phyloP scores from a whole-genome alignment of 2,113 vertebrate genomes.

The Mustela lutreola region DNA sequence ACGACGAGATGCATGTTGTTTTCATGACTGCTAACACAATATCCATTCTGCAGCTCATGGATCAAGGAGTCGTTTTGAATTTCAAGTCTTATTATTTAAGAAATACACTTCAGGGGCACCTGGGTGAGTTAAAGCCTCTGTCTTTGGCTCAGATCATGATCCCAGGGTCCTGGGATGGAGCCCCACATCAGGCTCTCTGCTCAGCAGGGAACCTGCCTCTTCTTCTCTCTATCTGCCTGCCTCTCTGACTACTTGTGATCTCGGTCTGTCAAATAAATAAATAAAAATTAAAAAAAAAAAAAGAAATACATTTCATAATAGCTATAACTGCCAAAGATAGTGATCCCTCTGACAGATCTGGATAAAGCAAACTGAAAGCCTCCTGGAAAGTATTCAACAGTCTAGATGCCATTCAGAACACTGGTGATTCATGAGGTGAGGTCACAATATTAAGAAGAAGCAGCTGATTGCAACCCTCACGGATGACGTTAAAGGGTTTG shows the following conservation, averaged over 20 bases:
- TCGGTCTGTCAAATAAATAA: too few species aligned
- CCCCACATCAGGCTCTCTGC: too few species aligned
- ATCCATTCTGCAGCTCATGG: not conserved
- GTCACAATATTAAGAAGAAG: not conserved
- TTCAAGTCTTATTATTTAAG: not conserved
- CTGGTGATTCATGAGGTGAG: not conserved
- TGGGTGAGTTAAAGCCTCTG: too few species aligned
- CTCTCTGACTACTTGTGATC: too few species aligned
- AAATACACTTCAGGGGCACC: not conserved
- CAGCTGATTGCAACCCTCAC: not conserved
- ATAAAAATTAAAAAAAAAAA: too few species aligned
- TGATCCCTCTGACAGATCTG: not conserved
- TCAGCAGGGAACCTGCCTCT: too few species aligned
- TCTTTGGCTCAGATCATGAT: too few species aligned
- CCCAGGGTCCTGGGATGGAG: too few species aligned
- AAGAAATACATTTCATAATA: not conserved
- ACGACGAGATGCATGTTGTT: not conserved
- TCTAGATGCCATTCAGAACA: not conserved
- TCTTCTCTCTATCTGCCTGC: too few species aligned
- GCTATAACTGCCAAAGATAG: not conserved
- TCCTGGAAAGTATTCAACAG: not conserved
- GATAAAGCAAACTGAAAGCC: not conserved
- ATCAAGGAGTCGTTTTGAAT: not conserved
- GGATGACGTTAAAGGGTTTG: not conserved
- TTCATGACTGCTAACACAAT: not conserved